Percentiles rank a stretch among this genome's conserved stretches.
Conservation (phyloP, 2,888 invertebrate genomes). For the Eupelmus urozonus region DNA sequence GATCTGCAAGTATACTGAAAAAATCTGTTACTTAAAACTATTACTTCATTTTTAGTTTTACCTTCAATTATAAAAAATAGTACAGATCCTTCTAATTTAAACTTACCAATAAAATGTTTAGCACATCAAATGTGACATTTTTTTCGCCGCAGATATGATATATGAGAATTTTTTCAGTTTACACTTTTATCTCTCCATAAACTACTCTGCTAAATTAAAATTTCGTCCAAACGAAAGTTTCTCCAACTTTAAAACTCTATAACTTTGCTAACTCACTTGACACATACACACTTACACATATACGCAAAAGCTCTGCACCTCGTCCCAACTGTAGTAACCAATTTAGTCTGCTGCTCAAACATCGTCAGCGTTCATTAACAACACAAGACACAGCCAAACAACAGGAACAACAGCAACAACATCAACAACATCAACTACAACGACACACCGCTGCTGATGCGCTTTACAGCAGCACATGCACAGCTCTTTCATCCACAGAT, state of each 20-base stretch:
- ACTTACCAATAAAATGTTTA: too few relatives aligned
- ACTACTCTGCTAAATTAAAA: not conserved
- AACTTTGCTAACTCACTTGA: too few relatives aligned
- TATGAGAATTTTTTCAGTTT: too few relatives aligned
- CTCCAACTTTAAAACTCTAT: too few relatives aligned
- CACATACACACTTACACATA: constrained; percentile 34
- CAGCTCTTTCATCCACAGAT: too few relatives aligned
- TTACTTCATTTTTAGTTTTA: too few relatives aligned
- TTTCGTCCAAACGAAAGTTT: not conserved
- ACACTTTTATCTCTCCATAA: too few relatives aligned
- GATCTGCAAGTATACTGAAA: constrained; percentile 2
- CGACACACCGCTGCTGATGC: not conserved
- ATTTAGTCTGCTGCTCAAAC: constrained; percentile 73
- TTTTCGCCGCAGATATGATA: too few relatives aligned
- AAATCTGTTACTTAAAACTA: too few relatives aligned
- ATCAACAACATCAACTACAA: constrained; percentile 8
- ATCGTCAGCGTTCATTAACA: constrained; percentile 39
- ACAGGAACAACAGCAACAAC: constrained; percentile 13
- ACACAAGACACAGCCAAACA: constrained; percentile 29
- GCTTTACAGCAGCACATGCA: not conserved
- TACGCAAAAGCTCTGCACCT: not conserved
- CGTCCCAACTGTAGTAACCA: constrained; percentile 66
- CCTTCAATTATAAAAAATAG: too few relatives aligned
- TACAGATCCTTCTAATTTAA: too few relatives aligned
- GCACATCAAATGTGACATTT: too few relatives aligned